Percentiles rank a stretch among this genome's conserved stretches.
phyloP scores from a whole-genome alignment of 2,797 vertebrate genomes.

The Centroberyx gerrardi region DNA sequence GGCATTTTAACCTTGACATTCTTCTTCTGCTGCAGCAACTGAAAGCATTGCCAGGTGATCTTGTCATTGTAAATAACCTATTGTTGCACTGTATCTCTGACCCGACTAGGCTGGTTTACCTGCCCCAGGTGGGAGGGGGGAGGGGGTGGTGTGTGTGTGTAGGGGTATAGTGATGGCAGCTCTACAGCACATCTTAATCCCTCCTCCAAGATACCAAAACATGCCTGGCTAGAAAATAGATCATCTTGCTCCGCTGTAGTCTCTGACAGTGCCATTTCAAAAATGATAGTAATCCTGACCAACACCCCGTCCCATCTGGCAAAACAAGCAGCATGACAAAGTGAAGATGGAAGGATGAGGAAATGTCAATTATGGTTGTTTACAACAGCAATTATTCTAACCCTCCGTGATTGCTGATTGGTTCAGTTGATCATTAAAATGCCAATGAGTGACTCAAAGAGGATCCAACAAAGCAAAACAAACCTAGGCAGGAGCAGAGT shows the following conservation, averaged over 20 bases:
- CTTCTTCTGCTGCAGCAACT: not conserved
- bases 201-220: conserved; percentile 58
- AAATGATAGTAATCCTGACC: conserved; percentile 44
- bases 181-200: conserved; percentile 17
- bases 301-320: not conserved
- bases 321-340: not conserved
- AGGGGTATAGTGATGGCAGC: not conserved
- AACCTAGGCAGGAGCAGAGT: too few species aligned
- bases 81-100: conserved; percentile 4
- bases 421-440: conserved; percentile 3
- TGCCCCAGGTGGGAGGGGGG: not conserved
- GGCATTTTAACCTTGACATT: not conserved
- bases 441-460: too few species aligned
- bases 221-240: conserved; percentile 30
- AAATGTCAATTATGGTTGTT: conserved; percentile 15
- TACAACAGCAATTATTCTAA: not conserved
- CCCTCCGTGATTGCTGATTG: not conserved
- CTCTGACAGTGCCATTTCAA: conserved; percentile 42
- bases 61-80: conserved; percentile 13
- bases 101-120: conserved; percentile 54
- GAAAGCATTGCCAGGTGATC: not conserved
- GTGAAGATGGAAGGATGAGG: not conserved
- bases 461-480: too few species aligned
- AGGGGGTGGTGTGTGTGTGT: not conserved
- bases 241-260: not conserved